Base-by-base conservation (phyloP, 2,888 invertebrate species). In the Tetramorium bicarinatum region DNA sequence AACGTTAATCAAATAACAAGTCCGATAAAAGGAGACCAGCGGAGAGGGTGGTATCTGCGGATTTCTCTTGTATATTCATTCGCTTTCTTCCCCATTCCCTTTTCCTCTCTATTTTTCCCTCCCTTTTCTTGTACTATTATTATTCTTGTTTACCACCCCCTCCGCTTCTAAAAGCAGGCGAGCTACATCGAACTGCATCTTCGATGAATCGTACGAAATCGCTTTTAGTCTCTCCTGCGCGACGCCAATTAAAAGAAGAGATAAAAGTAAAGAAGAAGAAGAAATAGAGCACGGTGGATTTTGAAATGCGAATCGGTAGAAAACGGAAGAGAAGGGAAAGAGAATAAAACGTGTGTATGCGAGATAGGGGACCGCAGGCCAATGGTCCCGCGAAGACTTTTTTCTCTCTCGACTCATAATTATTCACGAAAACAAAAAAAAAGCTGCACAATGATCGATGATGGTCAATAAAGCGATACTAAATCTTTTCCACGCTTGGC, bases 1-100 rank as follows among this genome's bases (percentile, higher is more conserved):
- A 67, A 92, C 92, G 93, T 94, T 94, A 92, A 91, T 44, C 72
- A 72, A 84, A 89, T 84, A 87, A 89, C 85, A 88, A 77, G 77
- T 84, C 88, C 87, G 83, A 88, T 89, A 84, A 34, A 74, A 61
- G 75, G 85, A 85, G 76, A 82, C 79, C 82, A 76, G 84, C 80
- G 76, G 85, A 87, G 87, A 83, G 85, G 49, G 64, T 74, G 79
- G 54, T 54, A 47, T 72, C 34, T 67, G 52, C 21, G 41, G n/a
- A 52, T 64, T 44, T 49, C 15, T 41, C 62, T 29, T 15, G 3
- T 56, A 52, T 21, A 56, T 13, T 25, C 25, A 41, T 62, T 79
- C 38, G 38, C n/a, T 54, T 41, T 61, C 7, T 79, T 44, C n/a
- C 21, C 29, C 15, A n/a, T 44, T 21, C n/a, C 25, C 66, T n/a